Percentiles rank a stretch among this genome's conserved stretches.
Conservation (phyloP, 2,113 vertebrate genomes). For the Empidonax alnorum region DNA sequence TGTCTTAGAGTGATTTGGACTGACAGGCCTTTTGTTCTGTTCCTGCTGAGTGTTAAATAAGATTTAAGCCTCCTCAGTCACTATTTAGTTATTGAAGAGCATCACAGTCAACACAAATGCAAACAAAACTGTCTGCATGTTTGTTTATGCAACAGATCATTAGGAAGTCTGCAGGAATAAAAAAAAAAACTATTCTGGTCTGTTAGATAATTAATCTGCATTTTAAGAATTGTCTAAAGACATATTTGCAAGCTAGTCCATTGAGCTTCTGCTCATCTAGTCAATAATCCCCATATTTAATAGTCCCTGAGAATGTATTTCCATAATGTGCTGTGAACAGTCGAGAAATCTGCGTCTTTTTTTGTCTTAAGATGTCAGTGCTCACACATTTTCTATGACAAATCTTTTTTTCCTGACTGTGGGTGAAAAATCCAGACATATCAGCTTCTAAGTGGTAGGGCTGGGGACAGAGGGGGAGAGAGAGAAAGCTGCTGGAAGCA, state of each 20-base stretch:
- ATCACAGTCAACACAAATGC: neutral
- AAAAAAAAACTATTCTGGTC: constrained; percentile 21
- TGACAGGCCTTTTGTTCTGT: neutral
- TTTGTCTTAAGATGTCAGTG: constrained; percentile 63
- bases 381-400: constrained; percentile 34
- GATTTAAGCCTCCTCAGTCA: constrained; percentile 31
- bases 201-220: constrained; percentile 65
- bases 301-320: constrained; percentile 63
- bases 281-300: constrained; percentile 64
- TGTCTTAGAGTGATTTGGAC: neutral
- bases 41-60: constrained; percentile 45
- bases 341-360: constrained; percentile 51
- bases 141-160: constrained; percentile 62
- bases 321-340: constrained; percentile 40
- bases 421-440: neutral
- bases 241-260: constrained; percentile 51
- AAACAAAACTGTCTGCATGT: constrained; percentile 20
- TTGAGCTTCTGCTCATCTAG: constrained; percentile 23
- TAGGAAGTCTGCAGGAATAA: constrained; percentile 13
- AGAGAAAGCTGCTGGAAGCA: neutral
- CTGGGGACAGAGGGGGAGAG: neutral
- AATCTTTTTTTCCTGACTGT: neutral
- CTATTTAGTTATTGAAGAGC: constrained; percentile 7
- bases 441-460: neutral
- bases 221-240: constrained; percentile 57